A percentile compares a stretch with the other conserved stretches of the same genome.
Evolutionary conservation across 1,140 invertebrate genomes (phyloP).

Genomic region (Cataglyphis hispanica): DNA sequence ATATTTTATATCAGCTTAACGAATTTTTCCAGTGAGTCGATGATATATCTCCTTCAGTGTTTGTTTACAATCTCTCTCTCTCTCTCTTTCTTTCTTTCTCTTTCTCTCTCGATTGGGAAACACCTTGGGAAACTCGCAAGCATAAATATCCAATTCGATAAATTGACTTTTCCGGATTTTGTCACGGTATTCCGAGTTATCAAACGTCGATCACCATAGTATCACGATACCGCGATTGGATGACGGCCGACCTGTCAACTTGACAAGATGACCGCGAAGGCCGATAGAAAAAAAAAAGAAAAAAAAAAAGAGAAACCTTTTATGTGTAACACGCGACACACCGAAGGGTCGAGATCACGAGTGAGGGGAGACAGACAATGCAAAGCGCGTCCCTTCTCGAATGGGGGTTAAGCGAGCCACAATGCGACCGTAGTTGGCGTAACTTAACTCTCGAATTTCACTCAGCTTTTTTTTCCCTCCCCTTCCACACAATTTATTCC

Average conservation of each 20-base stretch:
- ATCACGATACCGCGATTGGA: constrained; percentile 15
- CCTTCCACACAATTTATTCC: constrained; percentile 56
- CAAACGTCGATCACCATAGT: constrained; percentile 40
- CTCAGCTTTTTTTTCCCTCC: constrained; percentile 46
- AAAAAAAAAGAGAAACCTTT: constrained; percentile 53
- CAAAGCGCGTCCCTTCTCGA: constrained; percentile 66
- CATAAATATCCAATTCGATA: constrained; percentile 45
- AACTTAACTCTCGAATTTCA: constrained; percentile 63
- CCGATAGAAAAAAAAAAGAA: background rate
- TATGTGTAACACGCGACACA: constrained; percentile 59
- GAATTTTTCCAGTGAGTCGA: constrained; percentile 30
- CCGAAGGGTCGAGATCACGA: constrained; percentile 19
- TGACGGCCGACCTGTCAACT: constrained; percentile 44
- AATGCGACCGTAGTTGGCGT: constrained; percentile 50
- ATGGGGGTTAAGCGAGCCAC: constrained; percentile 58
- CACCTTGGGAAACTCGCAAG: constrained; percentile 7
- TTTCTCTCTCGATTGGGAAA: background rate
- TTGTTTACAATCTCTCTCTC: constrained; percentile 5
- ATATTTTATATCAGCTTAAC: constrained; percentile 36
- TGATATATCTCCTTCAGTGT: constrained; percentile 27
- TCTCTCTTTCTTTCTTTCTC: background rate
- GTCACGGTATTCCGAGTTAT: constrained; percentile 47
- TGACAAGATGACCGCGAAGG: constrained; percentile 56
- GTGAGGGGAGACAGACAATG: constrained; percentile 64
- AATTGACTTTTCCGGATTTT: constrained; percentile 45